These are phyloP conservation scores for Phrynocephalus vlangalii DNA, from an alignment of 2,797 vertebrate genomes.

Conservation along the genomic window DNA sequence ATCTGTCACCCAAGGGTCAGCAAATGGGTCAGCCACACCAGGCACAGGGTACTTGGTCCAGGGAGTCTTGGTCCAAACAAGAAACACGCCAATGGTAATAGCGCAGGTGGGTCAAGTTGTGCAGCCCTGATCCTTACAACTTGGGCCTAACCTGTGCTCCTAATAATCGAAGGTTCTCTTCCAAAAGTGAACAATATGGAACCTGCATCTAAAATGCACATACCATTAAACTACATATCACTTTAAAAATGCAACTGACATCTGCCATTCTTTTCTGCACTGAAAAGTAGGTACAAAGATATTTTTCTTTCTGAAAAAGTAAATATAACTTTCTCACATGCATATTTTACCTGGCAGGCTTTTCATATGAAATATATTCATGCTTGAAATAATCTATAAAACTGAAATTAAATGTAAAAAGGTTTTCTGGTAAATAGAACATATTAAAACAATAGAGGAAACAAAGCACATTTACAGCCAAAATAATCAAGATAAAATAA, in stretches of 20 bases:
- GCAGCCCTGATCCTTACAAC: too few species aligned
- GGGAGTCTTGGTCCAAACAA: too few species aligned
- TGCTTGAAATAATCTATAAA: constrained; percentile 21
- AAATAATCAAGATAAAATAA: constrained; percentile 13
- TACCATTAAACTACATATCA: not conserved
- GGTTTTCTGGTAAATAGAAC: not conserved
- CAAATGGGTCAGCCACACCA: too few species aligned
- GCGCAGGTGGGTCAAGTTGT: too few species aligned
- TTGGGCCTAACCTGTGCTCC: too few species aligned
- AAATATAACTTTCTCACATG: not conserved
- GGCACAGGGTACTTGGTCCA: too few species aligned
- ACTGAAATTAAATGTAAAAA: not conserved
- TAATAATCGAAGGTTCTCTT: too few species aligned
- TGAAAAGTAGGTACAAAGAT: not conserved
- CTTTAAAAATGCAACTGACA: not conserved
- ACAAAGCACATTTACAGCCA: not conserved
- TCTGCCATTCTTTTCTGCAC: too few species aligned
- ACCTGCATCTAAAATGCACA: not conserved
- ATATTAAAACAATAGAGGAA: not conserved
- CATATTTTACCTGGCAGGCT: not conserved
- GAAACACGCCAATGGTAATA: too few species aligned
- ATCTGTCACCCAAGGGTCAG: too few species aligned
- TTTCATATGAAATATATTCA: constrained; percentile 11
- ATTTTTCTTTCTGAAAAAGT: too few species aligned
- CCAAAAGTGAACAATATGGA: not conserved